Percentiles rank a stretch among this genome's conserved stretches.
phyloP scores from a whole-genome alignment of 1,140 invertebrate species.

The Trachymyrmex cornetzi region DNA sequence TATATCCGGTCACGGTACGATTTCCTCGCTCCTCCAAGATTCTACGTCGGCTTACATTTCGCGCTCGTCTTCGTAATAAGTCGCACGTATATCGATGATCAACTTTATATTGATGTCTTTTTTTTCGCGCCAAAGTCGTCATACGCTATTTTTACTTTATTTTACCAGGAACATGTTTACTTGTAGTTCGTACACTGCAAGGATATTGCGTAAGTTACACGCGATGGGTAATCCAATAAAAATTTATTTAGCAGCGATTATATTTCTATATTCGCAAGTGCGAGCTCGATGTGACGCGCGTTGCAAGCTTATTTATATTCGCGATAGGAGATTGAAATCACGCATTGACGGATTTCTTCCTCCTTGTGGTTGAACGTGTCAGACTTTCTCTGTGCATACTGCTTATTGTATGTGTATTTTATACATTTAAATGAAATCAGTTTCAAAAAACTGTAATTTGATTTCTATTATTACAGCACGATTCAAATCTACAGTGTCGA shows the following conservation, averaged over 20 bases:
- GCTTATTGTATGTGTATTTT: neutral
- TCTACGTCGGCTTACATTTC: conserved; percentile 19
- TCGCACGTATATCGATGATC: conserved; percentile 1
- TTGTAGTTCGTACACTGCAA: neutral
- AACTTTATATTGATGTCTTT: neutral
- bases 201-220: conserved; percentile 35
- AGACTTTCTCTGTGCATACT: neutral
- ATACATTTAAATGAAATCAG: neutral
- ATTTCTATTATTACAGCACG: conserved; percentile 11
- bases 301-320: conserved; percentile 6
- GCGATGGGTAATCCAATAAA: neutral
- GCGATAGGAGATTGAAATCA: neutral
- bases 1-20: conserved; percentile 71
- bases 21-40: conserved; percentile 66
- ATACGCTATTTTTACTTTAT: neutral
- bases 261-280: neutral
- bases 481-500: neutral
- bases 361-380: neutral
- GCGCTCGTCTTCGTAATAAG: conserved; percentile 26
- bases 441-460: neutral
- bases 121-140: neutral
- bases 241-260: neutral
- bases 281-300: neutral
- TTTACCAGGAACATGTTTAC: neutral
- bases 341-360: conserved; percentile 33